A percentile compares a stretch with the other conserved stretches of the same genome.
phyloP scores from a whole-genome alignment of 2,797 vertebrate genomes.

The Pseudochirops corinnae region DNA sequence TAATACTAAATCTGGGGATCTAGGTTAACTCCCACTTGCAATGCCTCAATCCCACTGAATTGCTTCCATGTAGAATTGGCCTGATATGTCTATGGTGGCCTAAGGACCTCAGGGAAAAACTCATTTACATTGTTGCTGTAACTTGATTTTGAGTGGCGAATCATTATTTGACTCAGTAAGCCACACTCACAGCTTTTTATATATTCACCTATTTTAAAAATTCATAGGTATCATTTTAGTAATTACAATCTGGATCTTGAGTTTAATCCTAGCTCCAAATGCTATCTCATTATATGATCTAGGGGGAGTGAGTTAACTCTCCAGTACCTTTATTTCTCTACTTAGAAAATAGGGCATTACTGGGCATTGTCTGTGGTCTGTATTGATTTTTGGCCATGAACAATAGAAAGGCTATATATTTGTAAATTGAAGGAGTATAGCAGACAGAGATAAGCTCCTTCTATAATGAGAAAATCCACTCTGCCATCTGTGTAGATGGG shows the following conservation, averaged over 20 bases:
- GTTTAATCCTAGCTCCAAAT: conserved; percentile 26
- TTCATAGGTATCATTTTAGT: conserved; percentile 46
- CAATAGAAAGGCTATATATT: neutral
- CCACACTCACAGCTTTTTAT: neutral
- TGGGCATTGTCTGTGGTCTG: conserved; percentile 22
- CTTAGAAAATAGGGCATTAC: neutral
- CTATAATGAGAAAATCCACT: conserved; percentile 17
- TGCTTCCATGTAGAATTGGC: neutral
- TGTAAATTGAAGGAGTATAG: conserved; percentile 41
- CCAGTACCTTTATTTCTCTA: neutral
- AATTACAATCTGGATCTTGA: conserved; percentile 12
- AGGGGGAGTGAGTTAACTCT: conserved; percentile 48
- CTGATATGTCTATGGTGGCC: neutral
- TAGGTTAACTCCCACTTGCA: neutral
- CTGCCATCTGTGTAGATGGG: neutral
- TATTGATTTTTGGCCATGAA: conserved; percentile 31
- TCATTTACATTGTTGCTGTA: neutral
- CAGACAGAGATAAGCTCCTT: conserved; percentile 25
- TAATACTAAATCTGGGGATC: neutral
- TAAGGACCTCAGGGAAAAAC: neutral
- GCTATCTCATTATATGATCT: conserved; percentile 13
- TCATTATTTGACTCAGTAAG: neutral
- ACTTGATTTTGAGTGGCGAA: neutral
- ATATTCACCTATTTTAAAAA: conserved; percentile 4
- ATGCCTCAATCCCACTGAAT: neutral